These are phyloP conservation scores for Eleginops maclovinus DNA, from an alignment of 2,113 vertebrate species.

Conservation along the genomic window DNA sequence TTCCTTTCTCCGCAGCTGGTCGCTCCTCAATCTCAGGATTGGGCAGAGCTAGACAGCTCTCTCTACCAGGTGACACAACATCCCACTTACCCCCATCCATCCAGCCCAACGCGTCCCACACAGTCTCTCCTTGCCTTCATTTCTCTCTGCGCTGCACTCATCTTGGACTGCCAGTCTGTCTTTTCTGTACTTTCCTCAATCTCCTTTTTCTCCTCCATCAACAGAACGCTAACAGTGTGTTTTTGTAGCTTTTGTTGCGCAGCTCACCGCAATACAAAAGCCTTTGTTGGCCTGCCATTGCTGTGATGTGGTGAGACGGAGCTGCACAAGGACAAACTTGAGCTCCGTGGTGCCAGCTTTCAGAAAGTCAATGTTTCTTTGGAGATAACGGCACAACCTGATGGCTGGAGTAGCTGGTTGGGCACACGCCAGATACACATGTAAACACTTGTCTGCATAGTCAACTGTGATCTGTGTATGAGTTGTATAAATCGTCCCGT, in stretches of 20 bases:
- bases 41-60: slow-evolving; percentile 58
- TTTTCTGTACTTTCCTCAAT: slow-evolving; percentile 54
- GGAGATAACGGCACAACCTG: slow-evolving; percentile 41
- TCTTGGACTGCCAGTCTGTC: slow-evolving; percentile 42
- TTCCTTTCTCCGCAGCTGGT: slow-evolving; percentile 60
- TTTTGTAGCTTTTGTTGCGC: slow-evolving; percentile 64
- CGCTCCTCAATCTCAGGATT: slow-evolving; percentile 65
- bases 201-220: slow-evolving; percentile 58
- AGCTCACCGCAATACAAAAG: slow-evolving; percentile 63
- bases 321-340: slow-evolving; percentile 72
- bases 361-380: slow-evolving; percentile 51
- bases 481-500: slow-evolving; percentile 28
- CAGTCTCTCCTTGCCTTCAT: slow-evolving; percentile 50
- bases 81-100: slow-evolving; percentile 58
- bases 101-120: slow-evolving; percentile 52
- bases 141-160: slow-evolving; percentile 40
- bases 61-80: slow-evolving; percentile 73
- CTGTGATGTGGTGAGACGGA: slow-evolving; percentile 62
- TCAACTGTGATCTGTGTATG: slow-evolving; percentile 32
- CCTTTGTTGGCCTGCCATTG: slow-evolving; percentile 72
- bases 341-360: slow-evolving; percentile 60
- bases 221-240: slow-evolving; percentile 64
- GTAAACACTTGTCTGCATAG: slow-evolving; percentile 30
- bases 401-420: slow-evolving; percentile 22
- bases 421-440: slow-evolving; percentile 17